Evolutionary conservation across 2,888 invertebrate genomes (phyloP), one percentile per base, ranked within the genome.

Genomic region (Pseudococcus viburni): DNA sequence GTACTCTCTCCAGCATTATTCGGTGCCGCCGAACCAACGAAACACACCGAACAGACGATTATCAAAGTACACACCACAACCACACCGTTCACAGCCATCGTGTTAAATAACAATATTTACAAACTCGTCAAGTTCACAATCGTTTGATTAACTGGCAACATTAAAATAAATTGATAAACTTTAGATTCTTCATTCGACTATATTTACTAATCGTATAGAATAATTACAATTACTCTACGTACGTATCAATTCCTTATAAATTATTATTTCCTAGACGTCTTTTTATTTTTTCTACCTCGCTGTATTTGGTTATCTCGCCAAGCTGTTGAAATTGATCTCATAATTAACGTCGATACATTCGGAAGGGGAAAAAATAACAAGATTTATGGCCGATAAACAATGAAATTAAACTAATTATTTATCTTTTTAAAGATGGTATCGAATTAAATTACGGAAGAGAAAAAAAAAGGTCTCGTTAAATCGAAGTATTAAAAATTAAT

Each of bases 341-440:
- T 77, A 77, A 42, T 77, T 77, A 77, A 39, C n/a, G 77, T 77
- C 77, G 7, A 39, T 77, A 39, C 77, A 15, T 17, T 39, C 3
- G 12, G 26, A 68, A 68, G 26, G 3, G 26, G 26, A 39, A 33
- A 77, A 77, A 77, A 33, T 39, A 73, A 77, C 77, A 77, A 33
- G 77, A 77, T 77, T 77, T 77, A 77, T 77, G 7, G 15, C 7
- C 39, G n/a, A 77, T 77, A 77, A 77, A 39, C 17, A 77, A 39
- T 39, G 15, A 77, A 73, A 77, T 77, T 39, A 77, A 77, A 77
- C 15, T 77, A 77, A 77, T 64, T 64, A 64, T 59, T 59, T n/a
- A 59, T 59, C 59, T 59, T 59, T 59, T 59, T n/a, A 59, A 51
- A n/a, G n/a, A n/a, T n/a, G 59, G 6, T 59, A n/a, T 64, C 64